Evolutionary conservation across 2,113 vertebrate genomes (phyloP), one percentile per base, ranked within the genome.

Genomic region (Gadus macrocephalus): DNA sequence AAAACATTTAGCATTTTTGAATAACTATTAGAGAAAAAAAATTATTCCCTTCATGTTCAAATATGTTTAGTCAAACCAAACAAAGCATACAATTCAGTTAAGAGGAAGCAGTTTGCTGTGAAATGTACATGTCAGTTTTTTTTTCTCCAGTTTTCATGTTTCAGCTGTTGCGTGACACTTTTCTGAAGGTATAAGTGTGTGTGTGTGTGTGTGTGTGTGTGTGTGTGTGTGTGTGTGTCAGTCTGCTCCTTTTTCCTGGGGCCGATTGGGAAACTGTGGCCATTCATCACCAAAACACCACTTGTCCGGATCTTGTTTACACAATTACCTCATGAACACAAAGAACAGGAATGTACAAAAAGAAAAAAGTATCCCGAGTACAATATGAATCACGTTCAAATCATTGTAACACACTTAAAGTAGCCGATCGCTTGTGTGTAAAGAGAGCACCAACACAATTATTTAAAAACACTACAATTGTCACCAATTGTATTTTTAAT

Each of bases 211-310:
- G 42, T 49, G 42, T 49, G 42, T 49, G 11, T 49, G 42, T 49
- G 42, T 49, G 42, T 49, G 9, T 49, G 42, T 49, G 42, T 49
- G 42, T 9, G 42, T 49, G 72, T 19, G 69, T 59, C 62, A 70
- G 64, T 69, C 78, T 76, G 86, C 78, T 82, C 66, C 70, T n/a
- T 58, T 82, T 86, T 82, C 75, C 68, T 70, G 76, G 81, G 72
- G 82, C 80, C 80, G 80, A 82, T 82, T 79, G 77, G 66, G 67
- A 70, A 76, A 80, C 83, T 81, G 79, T 68, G 61, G 77, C 38
- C 79, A 80, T 85, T 71, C 77, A 81, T 78, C 85, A 83, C 68
- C 75, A 64, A 20, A 12, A 80, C 70, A 77, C 73, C 79, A 66
- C 64, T 71, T 49, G 42, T 49, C 42, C 9, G 42, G 42, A 49